Evolutionary conservation across 2,888 invertebrate species (phyloP), one percentile per base, ranked within the genome.

Genomic region (Ichneumoninae sp.): DNA sequence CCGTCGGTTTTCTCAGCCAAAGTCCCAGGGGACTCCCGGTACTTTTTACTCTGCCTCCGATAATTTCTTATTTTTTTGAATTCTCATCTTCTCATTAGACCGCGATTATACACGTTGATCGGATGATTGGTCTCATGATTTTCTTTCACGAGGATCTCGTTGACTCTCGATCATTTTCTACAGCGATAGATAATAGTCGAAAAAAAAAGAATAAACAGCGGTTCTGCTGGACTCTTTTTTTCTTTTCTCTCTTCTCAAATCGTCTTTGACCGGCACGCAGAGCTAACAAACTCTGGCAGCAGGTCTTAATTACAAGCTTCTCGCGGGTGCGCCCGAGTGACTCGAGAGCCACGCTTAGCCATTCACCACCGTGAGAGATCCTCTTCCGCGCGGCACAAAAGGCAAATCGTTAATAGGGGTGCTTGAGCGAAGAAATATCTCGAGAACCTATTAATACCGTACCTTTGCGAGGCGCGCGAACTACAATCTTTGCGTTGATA

Each of bases 351-450:
- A 78, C 86, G 87, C 85, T 88, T 87, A 86, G 80, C 87, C 33
- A 47, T 68, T 65, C 54, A 73, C 47, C 63, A 16, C 26, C 69
- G 26, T 60, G 87, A 85, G 85, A 87, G 85, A 87, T 87, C 86
- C 86, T 86, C 60, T 33, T 86, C 85, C 86, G 82, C 40, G 81
- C 50, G 83, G 87, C 86, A 89, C 88, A 89, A 88, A 84, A 84
- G 60, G 87, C 85, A 86, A 89, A 87, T 90, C 89, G 83, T 88
- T 89, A 89, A 89, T 89, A 87, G 87, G 88, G 87, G 87, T 86
- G 87, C 71, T 83, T 70, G 77, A 54, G 30, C n/a, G 16, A 50
- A 33, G 68, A 81, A 76, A 73, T 68, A 74, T 75, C 85, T 73
- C 71, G 73, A 80, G 76, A 36, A 70, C 65, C 19, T 69, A 81